Evolutionary conservation across 2,888 invertebrate genomes (phyloP), one percentile per base, ranked within the genome.

Genomic region (Silvanus unidentatus): DNA sequence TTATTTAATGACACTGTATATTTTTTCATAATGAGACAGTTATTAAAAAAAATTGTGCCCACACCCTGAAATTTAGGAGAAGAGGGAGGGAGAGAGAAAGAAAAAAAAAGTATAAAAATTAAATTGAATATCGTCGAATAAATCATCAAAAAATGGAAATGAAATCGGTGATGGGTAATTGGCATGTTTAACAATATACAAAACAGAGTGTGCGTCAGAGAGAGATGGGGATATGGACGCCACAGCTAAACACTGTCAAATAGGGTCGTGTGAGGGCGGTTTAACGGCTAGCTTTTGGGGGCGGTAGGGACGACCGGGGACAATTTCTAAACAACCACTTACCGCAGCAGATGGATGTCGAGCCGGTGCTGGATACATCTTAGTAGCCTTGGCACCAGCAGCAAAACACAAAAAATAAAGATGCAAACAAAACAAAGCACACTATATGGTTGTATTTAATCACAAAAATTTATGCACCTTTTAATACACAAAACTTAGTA

Each of bases 301-400:
- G 45, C 41, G 36, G 39, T 14, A 39, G 16, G 44, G 40, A 40
- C 10, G 40, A 36, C 43, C 42, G 47, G 47, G 22, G 42, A 34
- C 36, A 16, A 35, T 16, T 35, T 11, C 22, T 13, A 58, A 58
- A 60, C 56, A 58, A 62, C 55, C 59, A 81, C 84, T 81, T 74
- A 85, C 84, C 76, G 83, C 79, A 70, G 80, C 80, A 69, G 84
- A 79, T 73, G 85, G 83, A 76, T 85, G 85, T 77, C 86, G 80
- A 72, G 83, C 78, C 73, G 82, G 81, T 70, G 84, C 78, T 70
- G 85, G 84, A 76, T 85, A 85, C 86, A 85, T 85, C 28, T 42
- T 48, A 27, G 59, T 69, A 62, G 52, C 42, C 53, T 36, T 43
- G 36, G n/a, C 37, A 13, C 16, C 8, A 9, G 37, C 10, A 11